A percentile compares a stretch with the other conserved stretches of the same genome.
Conservation (phyloP, 2,113 vertebrate species). For the Sturnus vulgaris region DNA sequence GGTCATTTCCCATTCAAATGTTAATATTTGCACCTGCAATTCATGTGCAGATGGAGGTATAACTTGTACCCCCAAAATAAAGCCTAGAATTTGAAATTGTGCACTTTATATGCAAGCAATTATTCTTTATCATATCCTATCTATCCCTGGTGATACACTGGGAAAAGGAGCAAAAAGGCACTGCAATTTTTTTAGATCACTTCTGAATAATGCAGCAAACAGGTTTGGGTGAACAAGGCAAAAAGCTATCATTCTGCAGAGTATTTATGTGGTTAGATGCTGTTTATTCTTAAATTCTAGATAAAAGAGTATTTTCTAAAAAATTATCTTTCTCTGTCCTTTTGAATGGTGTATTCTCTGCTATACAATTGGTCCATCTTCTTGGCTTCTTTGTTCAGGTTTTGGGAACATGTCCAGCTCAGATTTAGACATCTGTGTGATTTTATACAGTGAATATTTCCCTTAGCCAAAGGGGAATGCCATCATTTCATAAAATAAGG, state of each 20-base stretch:
- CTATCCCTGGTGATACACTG: not conserved
- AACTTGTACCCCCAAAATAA: conserved; percentile 23
- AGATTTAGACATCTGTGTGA: not conserved
- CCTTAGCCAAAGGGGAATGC: not conserved
- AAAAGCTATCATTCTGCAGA: not conserved
- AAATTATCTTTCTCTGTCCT: not conserved
- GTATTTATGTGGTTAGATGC: not conserved
- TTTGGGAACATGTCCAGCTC: conserved; percentile 2
- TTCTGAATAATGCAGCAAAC: not conserved
- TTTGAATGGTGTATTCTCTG: not conserved
- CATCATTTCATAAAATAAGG: not conserved
- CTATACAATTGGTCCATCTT: not conserved
- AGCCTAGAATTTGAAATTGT: not conserved
- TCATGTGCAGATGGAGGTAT: conserved; percentile 42
- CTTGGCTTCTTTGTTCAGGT: conserved; percentile 6
- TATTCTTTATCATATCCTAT: not conserved
- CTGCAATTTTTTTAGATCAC: not conserved
- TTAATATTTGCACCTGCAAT: conserved; percentile 45
- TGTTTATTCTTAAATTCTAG: not conserved
- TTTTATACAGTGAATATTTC: not conserved
- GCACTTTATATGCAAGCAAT: not conserved
- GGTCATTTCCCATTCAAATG: conserved; percentile 26
- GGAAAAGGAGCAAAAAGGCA: not conserved
- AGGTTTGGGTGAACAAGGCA: not conserved
- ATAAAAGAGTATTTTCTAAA: not conserved